A percentile compares a stretch with the other conserved stretches of the same genome.
These are phyloP conservation scores for Chaetops frenatus DNA, from an alignment of 2,113 vertebrate species.

Conservation along the genomic window DNA sequence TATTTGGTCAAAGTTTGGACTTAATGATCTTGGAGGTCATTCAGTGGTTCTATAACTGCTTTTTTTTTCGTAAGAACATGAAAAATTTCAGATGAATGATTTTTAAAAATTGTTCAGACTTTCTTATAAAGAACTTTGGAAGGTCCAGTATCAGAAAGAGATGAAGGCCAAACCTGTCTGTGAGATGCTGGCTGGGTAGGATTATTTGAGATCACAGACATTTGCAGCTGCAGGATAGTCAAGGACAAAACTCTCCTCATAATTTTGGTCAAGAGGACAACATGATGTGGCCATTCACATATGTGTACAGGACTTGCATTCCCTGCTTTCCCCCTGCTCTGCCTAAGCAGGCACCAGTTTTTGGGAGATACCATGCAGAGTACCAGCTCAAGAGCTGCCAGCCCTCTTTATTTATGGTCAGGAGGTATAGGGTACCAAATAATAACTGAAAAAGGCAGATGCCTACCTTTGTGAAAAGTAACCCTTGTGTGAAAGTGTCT, in stretches of 20 bases:
- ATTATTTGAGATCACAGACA: background rate
- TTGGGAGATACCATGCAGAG: background rate
- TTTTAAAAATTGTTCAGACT: background rate
- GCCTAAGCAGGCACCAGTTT: background rate
- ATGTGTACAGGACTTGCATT: background rate
- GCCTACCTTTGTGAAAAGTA: background rate
- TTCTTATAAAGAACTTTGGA: background rate
- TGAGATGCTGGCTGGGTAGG: background rate
- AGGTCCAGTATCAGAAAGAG: background rate
- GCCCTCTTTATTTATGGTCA: background rate
- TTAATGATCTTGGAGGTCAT: background rate
- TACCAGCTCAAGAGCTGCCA: background rate
- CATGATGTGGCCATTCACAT: background rate
- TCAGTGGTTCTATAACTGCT: background rate
- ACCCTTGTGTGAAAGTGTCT: background rate
- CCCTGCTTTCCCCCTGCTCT: background rate
- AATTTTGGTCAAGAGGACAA: background rate
- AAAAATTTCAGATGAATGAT: background rate
- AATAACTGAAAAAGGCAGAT: background rate
- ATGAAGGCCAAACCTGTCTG: fast-evolving
- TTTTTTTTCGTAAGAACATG: background rate
- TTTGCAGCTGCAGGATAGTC: background rate
- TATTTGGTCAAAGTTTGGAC: background rate
- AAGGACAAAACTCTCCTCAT: background rate
- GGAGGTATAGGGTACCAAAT: background rate